Base-by-base conservation (phyloP, 2,888 invertebrate species). In the Prosopocoilus inquinatus region DNA sequence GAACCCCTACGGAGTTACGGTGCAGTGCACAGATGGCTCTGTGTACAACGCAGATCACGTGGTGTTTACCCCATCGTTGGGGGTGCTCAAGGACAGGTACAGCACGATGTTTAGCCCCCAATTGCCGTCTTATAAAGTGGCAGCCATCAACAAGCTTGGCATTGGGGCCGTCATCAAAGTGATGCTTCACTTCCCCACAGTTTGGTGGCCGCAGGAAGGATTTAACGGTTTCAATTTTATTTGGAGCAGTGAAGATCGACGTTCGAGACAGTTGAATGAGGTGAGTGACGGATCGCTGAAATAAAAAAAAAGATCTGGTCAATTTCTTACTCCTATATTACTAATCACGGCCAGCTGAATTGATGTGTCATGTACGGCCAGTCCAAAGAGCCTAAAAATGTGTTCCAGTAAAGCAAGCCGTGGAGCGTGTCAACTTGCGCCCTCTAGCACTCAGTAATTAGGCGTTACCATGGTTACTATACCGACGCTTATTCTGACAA, bases 101-200 rank as follows among this genome's bases (percentile, higher is more conserved):
- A 50, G 71, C 1, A 69, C 69, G 0, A 57, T 86, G 28, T 87
- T 87, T 64, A 63, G 71, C 3, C 86, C 86, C 1, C 55, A 71
- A 0, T 68, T 87, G 28, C 80, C 84, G 0, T 58, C 69, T 12
- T 63, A 69, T 0, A 87, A 87, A 73, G 49, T 75, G 0, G 68
- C 68, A 5, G 78, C 81, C 0, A 84, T 87, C 50, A 60, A 84
- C 70, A 76, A 77, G 9, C 66, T 87, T 35, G 80, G 82, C 0
- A 82, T 85, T 61, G 88, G 87, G 0, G 81, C 81, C 0, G 83
- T 86, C 1, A 80, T 83, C 57, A 89, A 89, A 74, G 79, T 89
- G 9, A 81, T 82, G 57, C 63, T 89, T 1, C 74, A 78, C 9
- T 90, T 85, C 68, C 75, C 81, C 0, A 68, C 78, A n/a, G 73